phyloP scores from a whole-genome alignment of 2,888 invertebrate genomes.

The Ceriagrion tenellum region DNA sequence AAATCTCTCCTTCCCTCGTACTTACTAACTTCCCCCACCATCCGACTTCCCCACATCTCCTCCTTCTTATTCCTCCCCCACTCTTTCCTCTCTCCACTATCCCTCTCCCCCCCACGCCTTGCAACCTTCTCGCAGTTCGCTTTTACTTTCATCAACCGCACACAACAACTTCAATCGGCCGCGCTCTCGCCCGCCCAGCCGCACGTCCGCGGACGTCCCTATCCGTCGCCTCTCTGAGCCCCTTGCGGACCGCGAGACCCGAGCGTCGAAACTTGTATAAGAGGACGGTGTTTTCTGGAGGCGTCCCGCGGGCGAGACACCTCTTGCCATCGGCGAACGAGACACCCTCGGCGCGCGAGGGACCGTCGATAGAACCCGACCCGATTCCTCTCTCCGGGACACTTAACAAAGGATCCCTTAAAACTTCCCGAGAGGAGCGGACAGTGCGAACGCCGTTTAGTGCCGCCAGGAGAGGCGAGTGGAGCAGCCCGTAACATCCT shows the following conservation, averaged over 20 bases:
- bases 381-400: no score
- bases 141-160: conserved; percentile 63
- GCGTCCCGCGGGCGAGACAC: not conserved
- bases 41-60: not conserved
- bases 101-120: not conserved
- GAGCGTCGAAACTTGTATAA: not conserved
- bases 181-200: conserved; percentile 33
- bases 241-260: not conserved
- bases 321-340: no score
- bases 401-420: no score
- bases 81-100: not conserved
- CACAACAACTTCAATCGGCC: conserved; percentile 47
- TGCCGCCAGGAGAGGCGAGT: no score
- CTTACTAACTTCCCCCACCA: not conserved
- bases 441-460: no score
- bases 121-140: not conserved
- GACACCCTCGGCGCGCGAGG: no score
- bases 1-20: not conserved
- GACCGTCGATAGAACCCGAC: no score
- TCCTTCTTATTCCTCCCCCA: not conserved
- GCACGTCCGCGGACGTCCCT: conserved; percentile 23
- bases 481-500: no score
- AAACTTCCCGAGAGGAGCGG: no score
- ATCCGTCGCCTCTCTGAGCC: not conserved
- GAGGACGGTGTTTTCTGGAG: not conserved